phyloP scores from a whole-genome alignment of 1,140 invertebrate species.

The Habropoda laboriosa region DNA sequence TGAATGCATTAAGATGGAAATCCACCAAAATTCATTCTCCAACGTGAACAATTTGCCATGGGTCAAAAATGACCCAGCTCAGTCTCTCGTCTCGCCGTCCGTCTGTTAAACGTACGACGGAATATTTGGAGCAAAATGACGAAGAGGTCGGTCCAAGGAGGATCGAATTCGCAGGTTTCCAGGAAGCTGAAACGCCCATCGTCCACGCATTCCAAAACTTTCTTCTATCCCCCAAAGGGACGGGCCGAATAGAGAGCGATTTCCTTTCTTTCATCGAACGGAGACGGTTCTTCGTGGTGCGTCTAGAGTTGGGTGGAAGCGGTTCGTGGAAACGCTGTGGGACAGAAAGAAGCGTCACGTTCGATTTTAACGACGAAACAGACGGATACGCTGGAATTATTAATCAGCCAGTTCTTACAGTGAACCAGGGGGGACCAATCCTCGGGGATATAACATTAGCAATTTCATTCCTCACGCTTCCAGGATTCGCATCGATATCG shows the following conservation, averaged over 20 bases:
- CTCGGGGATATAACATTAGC: slow-evolving; percentile 77
- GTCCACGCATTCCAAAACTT: slow-evolving; percentile 40
- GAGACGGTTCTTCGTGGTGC: not conserved
- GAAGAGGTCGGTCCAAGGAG: not conserved
- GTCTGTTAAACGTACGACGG: no score
- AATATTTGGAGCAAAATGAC: not conserved
- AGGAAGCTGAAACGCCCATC: slow-evolving; percentile 35
- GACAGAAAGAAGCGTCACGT: slow-evolving; percentile 50
- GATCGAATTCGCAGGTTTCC: slow-evolving; percentile 38
- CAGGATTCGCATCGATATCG: slow-evolving; percentile 78
- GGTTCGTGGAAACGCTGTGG: slow-evolving; percentile 58
- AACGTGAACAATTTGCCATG: no score
- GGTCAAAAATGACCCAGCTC: no score
- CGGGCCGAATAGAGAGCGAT: slow-evolving; percentile 34
- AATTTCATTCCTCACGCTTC: slow-evolving; percentile 76
- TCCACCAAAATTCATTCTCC: no score
- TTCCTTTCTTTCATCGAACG: slow-evolving; percentile 22
- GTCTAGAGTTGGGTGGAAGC: slow-evolving; percentile 15
- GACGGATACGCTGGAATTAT: slow-evolving; percentile 73
- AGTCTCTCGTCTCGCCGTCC: no score
- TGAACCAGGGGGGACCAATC: not conserved
- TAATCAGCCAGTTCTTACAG: slow-evolving; percentile 75
- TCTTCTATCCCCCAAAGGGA: slow-evolving; percentile 50
- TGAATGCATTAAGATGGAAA: no score
- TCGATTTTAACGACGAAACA: slow-evolving; percentile 71